Evolutionary conservation across 2,888 invertebrate genomes (phyloP).

Genomic region (Panopea generosa): DNA sequence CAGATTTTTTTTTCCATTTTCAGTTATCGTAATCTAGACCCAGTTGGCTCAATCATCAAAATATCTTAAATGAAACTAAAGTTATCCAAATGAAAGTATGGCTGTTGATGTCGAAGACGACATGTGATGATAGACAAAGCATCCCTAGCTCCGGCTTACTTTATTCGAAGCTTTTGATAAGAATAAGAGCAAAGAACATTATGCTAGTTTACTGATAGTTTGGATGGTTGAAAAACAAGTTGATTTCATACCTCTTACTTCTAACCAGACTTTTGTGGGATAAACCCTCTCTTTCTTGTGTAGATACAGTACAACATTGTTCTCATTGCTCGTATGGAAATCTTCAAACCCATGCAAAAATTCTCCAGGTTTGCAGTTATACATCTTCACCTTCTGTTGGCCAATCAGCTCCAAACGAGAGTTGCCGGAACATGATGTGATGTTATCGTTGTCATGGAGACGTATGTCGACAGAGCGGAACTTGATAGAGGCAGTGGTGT

Average conservation of each 20-base stretch:
- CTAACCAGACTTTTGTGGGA: conserved; percentile 66
- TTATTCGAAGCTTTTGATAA: too few relatives aligned
- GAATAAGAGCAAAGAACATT: too few relatives aligned
- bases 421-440: conserved; percentile 50
- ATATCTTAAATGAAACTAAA: too few relatives aligned
- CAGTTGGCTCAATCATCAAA: too few relatives aligned
- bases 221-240: too few relatives aligned
- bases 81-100: too few relatives aligned
- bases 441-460: conserved; percentile 56
- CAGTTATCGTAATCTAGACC: too few relatives aligned
- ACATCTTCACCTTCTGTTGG: conserved; percentile 36
- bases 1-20: too few relatives aligned
- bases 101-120: too few relatives aligned
- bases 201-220: too few relatives aligned
- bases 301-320: conserved; percentile 58
- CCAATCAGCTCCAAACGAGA: conserved; percentile 60
- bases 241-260: conserved; percentile 62
- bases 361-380: conserved; percentile 30
- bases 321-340: conserved; percentile 43
- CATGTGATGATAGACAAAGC: too few relatives aligned
- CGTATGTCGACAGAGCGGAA: conserved; percentile 64
- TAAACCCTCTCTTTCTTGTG: conserved; percentile 55
- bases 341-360: conserved; percentile 49
- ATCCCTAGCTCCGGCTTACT: too few relatives aligned
- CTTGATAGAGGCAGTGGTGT: conserved; percentile 57